Evolutionary conservation across 35 echinoderm and acorn worm genomes (phyloP), one percentile per base, ranked within the genome.

Genomic region (Heliocidaris erythrogramma): DNA sequence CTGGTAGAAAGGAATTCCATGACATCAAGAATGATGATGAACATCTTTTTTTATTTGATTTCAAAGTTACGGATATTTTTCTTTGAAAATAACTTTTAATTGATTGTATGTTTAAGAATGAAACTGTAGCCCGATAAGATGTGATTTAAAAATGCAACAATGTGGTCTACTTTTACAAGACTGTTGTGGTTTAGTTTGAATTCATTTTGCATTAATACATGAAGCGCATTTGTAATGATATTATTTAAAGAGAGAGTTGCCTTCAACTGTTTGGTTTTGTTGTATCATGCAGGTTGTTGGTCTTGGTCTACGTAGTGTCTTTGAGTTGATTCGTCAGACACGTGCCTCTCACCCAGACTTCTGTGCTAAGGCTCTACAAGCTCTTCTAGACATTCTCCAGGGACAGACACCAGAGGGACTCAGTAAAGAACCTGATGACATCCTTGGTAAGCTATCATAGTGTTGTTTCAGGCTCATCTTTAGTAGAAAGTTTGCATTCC

Each of bases 321-420:
- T 99, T 97, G 97, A 96, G 88, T 88, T 99, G 47, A 96, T 97
- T 59, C 95, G 98, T 30, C 97, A 97, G 90, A 97, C 97, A 16
- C 88, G 86, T 32, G 93, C 84, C 2, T 95, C 98, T 5, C 97
- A 99, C 88, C 96, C 98, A 31, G 61, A 90, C 0, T 88, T 97
- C 59, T 99, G 98, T 94, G 94, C 90, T 30, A 94, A 96, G 48
- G 96, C 98, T 17, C 85, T 99, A 49, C 94, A 97, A 93, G 97
- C 98, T 30, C 95, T 99, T 48, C 88, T 99, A 78, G 98, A 99
- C 53, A 99, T 97, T 86, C 94, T 99, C 53, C 98, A 99, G 69
- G 98, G 98, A 0, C 95, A 97, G 94, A 97, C 93, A 8, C 98
- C 98, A 17, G 98, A 99, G 84, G 98, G 97, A 52, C 87, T 99